A percentile compares a stretch with the other conserved stretches of the same genome.
phyloP scores from a whole-genome alignment of 2,797 vertebrate species.

The Picus viridis region DNA sequence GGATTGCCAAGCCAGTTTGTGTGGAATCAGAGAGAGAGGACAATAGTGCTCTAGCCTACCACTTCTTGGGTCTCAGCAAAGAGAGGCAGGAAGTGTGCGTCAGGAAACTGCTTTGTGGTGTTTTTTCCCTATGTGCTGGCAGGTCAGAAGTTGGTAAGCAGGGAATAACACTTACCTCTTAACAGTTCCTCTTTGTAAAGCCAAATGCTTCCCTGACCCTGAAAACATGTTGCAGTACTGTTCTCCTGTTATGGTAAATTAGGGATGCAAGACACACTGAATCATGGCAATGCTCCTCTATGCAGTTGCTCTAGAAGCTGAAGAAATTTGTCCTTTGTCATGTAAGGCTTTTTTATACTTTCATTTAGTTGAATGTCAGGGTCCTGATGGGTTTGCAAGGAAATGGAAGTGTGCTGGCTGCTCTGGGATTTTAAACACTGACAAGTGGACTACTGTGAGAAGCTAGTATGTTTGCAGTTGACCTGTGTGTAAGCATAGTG shows the following conservation, averaged over 20 bases:
- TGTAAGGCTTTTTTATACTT: background rate
- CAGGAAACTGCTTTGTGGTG: background rate
- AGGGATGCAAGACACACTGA: background rate
- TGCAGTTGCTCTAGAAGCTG: background rate
- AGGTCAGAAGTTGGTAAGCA: background rate
- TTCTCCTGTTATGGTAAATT: background rate
- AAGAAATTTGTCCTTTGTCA: background rate
- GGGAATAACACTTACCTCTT: background rate
- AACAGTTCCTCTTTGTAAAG: background rate
- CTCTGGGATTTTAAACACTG: background rate
- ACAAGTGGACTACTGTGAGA: background rate
- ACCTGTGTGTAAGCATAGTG: fast-evolving
- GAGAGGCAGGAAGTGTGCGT: background rate
- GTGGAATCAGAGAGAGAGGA: background rate
- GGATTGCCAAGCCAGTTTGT: fast-evolving
- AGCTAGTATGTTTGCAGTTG: background rate
- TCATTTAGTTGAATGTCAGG: fast-evolving
- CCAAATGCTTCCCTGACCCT: background rate
- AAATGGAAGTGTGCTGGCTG: fast-evolving
- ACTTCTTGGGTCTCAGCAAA: background rate
- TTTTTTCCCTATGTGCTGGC: background rate
- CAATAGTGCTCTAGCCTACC: fast-evolving
- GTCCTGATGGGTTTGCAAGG: background rate
- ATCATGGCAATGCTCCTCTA: background rate
- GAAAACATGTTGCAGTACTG: background rate